Conservation (phyloP, 2,797 vertebrate genomes). For the Luscinia luscinia region DNA sequence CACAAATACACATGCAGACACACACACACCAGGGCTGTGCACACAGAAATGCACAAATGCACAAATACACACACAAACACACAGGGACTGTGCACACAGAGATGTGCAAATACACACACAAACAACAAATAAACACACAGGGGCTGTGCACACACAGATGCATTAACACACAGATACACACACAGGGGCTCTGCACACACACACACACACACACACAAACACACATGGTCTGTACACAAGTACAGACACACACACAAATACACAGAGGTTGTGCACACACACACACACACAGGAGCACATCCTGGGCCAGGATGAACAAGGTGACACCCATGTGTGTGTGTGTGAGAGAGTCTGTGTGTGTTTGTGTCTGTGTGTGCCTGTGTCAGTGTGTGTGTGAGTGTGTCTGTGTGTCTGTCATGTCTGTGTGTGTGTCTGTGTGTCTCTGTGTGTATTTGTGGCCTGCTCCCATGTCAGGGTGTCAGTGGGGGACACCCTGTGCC, state of each 20-base stretch:
- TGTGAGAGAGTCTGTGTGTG: not conserved
- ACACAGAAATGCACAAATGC: too few species aligned
- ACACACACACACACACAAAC: too few species aligned
- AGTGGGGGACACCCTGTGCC: not conserved
- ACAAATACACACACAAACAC: too few species aligned
- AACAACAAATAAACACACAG: not conserved
- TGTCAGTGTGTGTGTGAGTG: too few species aligned
- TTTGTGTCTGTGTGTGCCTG: too few species aligned
- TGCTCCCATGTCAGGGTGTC: not conserved
- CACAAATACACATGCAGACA: too few species aligned
- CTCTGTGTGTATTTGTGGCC: rapidly evolving
- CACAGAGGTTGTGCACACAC: not conserved
- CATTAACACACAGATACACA: rapidly evolving
- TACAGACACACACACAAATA: too few species aligned
- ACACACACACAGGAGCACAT: not conserved
- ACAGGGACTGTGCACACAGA: too few species aligned
- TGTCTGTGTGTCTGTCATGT: not conserved
- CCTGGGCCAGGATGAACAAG: rapidly evolving
- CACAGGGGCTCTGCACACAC: not conserved
- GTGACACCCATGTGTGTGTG: not conserved
- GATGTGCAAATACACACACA: too few species aligned
- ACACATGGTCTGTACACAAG: too few species aligned
- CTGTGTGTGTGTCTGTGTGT: too few species aligned
- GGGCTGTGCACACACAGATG: not conserved
- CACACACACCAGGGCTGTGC: too few species aligned